phyloP scores from a whole-genome alignment of 53 echinoderm and acorn worm species.

The Antedon mediterranea region DNA sequence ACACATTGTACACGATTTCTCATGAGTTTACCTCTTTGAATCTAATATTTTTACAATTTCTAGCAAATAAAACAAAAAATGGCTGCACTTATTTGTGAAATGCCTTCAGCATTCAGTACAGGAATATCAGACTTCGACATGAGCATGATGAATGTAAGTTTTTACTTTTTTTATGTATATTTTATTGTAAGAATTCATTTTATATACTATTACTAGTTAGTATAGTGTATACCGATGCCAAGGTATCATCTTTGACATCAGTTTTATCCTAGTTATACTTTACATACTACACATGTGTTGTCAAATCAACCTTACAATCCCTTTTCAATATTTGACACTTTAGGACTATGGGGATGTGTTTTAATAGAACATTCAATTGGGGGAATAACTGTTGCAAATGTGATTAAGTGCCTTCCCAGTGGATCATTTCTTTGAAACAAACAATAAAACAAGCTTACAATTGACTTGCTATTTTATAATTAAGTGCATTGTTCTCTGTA shows the following conservation, averaged over 20 bases:
- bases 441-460: not conserved
- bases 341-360: too few species aligned
- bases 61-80: not conserved
- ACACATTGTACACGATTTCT: not conserved
- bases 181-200: not conserved
- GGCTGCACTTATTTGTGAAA: not conserved
- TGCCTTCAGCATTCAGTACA: not conserved
- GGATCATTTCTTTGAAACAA: too few species aligned
- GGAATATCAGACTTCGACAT: not conserved
- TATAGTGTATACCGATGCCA: too few species aligned
- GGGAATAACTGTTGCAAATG: not conserved
- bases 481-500: not conserved
- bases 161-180: not conserved
- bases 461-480: not conserved
- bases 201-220: too few species aligned
- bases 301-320: too few species aligned
- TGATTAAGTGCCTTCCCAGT: too few species aligned
- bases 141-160: not conserved
- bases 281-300: too few species aligned
- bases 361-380: too few species aligned
- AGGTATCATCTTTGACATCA: too few species aligned
- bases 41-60: not conserved
- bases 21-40: not conserved
- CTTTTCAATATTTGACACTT: too few species aligned
- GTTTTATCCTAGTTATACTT: too few species aligned